Conservation (phyloP, 2,797 vertebrate species). For the Alcedo quadribrachys region DNA sequence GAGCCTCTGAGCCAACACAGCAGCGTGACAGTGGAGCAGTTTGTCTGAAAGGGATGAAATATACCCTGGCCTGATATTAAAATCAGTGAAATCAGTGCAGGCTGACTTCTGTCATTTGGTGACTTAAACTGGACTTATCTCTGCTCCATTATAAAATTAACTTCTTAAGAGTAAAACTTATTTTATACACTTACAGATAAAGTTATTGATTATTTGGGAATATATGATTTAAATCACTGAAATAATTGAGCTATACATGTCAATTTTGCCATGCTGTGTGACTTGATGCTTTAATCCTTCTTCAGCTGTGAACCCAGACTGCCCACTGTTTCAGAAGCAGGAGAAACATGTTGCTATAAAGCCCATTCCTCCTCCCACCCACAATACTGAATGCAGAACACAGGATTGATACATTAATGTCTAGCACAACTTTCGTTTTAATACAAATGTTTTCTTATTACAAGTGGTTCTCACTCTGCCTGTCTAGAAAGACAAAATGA, state of each 20-base stretch:
- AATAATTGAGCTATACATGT: not conserved
- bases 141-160: not conserved
- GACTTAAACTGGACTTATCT: not conserved
- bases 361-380: not conserved
- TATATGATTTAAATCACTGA: not conserved
- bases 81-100: not conserved
- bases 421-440: not conserved
- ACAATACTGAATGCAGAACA: not conserved
- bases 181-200: not conserved
- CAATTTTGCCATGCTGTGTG: not conserved
- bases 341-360: not conserved
- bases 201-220: not conserved
- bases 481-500: conserved; percentile 33
- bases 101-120: not conserved
- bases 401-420: not conserved
- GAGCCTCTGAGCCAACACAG: not conserved
- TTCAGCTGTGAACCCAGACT: not conserved
- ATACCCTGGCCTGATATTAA: not conserved
- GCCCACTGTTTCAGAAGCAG: not conserved
- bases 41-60: not conserved
- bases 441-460: conserved; percentile 15
- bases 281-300: not conserved
- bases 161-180: not conserved
- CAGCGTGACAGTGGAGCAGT: rapidly evolving
- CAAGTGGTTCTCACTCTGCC: not conserved